Evolutionary conservation across 2,113 vertebrate species (phyloP), one percentile per base, ranked within the genome.

Genomic region (Acrocephalus arundinaceus): DNA sequence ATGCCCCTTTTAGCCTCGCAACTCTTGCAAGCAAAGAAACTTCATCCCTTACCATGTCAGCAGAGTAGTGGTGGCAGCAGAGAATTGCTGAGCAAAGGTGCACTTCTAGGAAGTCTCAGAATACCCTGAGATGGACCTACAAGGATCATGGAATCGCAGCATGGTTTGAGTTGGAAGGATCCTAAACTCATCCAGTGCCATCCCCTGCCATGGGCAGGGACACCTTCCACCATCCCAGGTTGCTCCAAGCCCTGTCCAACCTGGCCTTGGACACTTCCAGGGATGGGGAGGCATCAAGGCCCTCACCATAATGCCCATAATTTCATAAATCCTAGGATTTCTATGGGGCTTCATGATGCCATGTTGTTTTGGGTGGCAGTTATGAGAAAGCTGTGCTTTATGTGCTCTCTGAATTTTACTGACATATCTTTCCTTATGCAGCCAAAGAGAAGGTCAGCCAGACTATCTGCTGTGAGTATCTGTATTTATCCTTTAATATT

Each of bases 361-460:
- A 0, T 30, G 20, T 62, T 79, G 20, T 7, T 48, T 55, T 48
- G 74, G 75, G 48, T 74, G 31, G 78, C 54, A 39, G 39, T 75
- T 90, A 25, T 70, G 67, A 43, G 49, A 45, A 80, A 28, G 27
- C 25, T 7, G 9, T 55, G 70, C 28, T 66, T 37, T 67, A 1
- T n/a, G 7, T 45, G 27, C 35, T 83, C 18, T 33, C 37, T 75
- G 52, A 75, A 13, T 71, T 77, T 48, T 72, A 78, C 48, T 97
- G 55, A 90, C 82, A 5, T 27, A 0, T 87, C 77, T 97, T 94
- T 97, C 94, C 95, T 97, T 81, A 96, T 96, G 48, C 97, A 99
- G 99, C 99, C 99, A 97, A 98, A 98, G 98, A 99, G 99, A 98
- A 98, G 99, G 98, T 99, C 99, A 41, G 98, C 98, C 70, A 98